Evolutionary conservation across 2,113 vertebrate genomes (phyloP), one percentile per base, ranked within the genome.

Genomic region (Oryzias melastigma): DNA sequence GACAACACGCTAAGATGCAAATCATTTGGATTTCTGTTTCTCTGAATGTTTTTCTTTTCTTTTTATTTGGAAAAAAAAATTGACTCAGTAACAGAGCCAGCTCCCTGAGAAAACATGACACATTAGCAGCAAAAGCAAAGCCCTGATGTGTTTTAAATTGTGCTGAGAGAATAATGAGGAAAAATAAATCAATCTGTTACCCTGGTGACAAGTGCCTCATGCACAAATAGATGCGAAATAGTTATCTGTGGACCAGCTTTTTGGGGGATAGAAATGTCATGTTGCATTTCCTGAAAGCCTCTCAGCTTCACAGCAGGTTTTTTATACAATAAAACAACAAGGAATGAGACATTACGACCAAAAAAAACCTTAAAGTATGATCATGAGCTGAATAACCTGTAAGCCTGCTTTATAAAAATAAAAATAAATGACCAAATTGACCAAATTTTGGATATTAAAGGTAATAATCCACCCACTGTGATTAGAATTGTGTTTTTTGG

Each of bases 261-360:
- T 70, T 87, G 56, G 83, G 57, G 35, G 86, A 16, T 18, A 63
- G 81, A 93, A 92, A 93, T 93, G 92, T 80, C 92, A 93, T 88
- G 91, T 84, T 91, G 89, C 90, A 93, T 93, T 91, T 90, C 93
- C 92, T 88, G 24, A 91, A 90, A 91, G 89, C 85, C 90, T 94
- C 91, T 93, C 41, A 47, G 47, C 87, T 86, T 93, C 91, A 84
- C 92, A 91, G 91, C 89, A 88, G 91, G 92, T 88, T 82, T 85
- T 90, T 88, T 80, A 83, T 88, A 90, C 87, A 91, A 89, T 83
- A 91, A 93, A 93, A 92, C 93, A 93, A 71, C 29, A 29, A 49
- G 20, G 18, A 64, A 62, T 46, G 50, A 62, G 50, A 59, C 52
- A 22, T 24, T 48, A 51, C 52, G 43, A 13, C 46, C 62, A 48